Evolutionary conservation across 2,113 vertebrate species (phyloP).

Genomic region (Eonycteris spelaea): DNA sequence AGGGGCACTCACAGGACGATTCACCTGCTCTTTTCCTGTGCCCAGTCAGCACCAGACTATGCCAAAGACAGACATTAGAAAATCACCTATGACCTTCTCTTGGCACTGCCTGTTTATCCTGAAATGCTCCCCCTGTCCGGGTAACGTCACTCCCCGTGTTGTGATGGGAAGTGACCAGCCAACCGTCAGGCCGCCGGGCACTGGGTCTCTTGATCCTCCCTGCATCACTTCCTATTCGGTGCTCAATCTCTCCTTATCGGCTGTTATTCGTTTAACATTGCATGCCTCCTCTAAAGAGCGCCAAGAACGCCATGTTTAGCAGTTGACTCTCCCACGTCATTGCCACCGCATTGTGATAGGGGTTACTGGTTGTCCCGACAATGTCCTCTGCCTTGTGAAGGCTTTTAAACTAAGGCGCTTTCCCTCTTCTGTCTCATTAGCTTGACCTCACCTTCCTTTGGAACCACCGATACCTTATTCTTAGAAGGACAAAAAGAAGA

Average conservation of each 20-base stretch:
- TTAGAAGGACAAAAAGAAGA: neutral
- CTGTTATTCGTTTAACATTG: neutral
- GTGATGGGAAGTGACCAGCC: neutral
- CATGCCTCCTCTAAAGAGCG: neutral
- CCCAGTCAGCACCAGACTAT: neutral
- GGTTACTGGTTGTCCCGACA: neutral
- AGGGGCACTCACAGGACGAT: neutral
- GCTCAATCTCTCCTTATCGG: neutral
- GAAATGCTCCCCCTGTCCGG: fast-evolving
- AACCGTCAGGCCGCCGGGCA: fast-evolving
- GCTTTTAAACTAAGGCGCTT: neutral
- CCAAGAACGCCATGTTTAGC: neutral
- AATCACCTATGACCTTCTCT: neutral
- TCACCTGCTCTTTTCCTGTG: neutral
- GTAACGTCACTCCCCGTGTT: neutral
- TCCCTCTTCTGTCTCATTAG: neutral
- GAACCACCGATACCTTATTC: neutral
- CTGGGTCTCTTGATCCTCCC: neutral
- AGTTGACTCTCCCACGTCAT: neutral
- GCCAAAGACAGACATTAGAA: neutral
- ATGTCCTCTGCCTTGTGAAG: neutral
- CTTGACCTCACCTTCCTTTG: neutral
- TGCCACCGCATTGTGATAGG: fast-evolving
- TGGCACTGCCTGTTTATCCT: neutral
- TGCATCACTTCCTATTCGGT: neutral